These are phyloP conservation scores for Drosophila quadrilineata DNA, from an alignment of 1,140 invertebrate species.

Conservation along the genomic window DNA sequence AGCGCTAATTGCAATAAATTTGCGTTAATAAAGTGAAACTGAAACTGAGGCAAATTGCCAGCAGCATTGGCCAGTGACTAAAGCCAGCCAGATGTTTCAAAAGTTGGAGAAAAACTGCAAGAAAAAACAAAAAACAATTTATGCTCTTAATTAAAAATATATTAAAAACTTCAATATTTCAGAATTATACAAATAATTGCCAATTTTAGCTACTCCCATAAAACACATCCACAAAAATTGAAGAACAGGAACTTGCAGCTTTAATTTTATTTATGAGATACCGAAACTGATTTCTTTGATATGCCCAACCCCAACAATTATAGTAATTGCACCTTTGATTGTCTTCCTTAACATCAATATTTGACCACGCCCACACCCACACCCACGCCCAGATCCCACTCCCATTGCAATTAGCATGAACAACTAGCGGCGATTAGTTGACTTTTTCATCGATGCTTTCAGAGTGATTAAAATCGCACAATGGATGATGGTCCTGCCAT, in stretches of 20 bases:
- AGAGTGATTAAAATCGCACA: conserved; percentile 72
- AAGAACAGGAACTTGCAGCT: neutral
- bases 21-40: conserved; percentile 61
- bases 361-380: conserved; percentile 38
- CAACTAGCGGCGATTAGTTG: conserved; percentile 55
- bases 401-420: conserved; percentile 46
- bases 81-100: conserved; percentile 7
- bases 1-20: conserved; percentile 69
- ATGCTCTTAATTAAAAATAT: conserved; percentile 52
- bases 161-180: conserved; percentile 10
- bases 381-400: too few species aligned
- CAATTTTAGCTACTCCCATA: too few species aligned
- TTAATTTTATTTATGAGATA: neutral
- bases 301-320: conserved; percentile 12
- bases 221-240: neutral
- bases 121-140: conserved; percentile 28
- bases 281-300: conserved; percentile 1
- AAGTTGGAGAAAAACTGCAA: conserved; percentile 3
- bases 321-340: conserved; percentile 32
- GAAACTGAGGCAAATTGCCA: conserved; percentile 56
- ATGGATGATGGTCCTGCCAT: conserved; percentile 34
- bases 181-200: conserved; percentile 1
- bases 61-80: conserved; percentile 42
- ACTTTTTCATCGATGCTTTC: conserved; percentile 60
- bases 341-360: conserved; percentile 4